Evolutionary conservation across 2,888 invertebrate species (phyloP).

Genomic region (Cacoxenus indagator): DNA sequence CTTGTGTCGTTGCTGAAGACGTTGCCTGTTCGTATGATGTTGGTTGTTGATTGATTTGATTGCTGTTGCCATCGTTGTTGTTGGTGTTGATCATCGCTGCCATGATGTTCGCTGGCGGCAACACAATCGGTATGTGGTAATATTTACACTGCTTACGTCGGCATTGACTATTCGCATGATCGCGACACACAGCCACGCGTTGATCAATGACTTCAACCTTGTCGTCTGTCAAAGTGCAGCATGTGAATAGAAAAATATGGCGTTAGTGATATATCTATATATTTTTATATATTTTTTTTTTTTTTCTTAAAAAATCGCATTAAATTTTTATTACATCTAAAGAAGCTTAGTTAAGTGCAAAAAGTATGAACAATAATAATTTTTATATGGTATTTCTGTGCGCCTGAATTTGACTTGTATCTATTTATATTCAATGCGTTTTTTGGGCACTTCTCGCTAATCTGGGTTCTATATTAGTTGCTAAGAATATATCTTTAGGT

Average conservation of each 20-base stretch:
- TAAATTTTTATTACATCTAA: neutral
- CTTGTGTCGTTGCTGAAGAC: conserved; percentile 43
- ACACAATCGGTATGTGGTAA: conserved; percentile 94
- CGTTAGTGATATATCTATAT: neutral
- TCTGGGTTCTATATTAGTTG: too few relatives aligned
- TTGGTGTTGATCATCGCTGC: conserved; percentile 73
- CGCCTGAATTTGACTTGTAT: neutral
- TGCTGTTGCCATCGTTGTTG: conserved; percentile 38
- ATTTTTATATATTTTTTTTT: neutral
- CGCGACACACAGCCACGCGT: conserved; percentile 95
- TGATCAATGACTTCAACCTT: conserved; percentile 95
- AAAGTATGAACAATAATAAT: neutral
- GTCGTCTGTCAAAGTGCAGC: conserved; percentile 78
- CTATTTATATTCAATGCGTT: neutral
- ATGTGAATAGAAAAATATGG: neutral
- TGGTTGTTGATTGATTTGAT: conserved; percentile 16
- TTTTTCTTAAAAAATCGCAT: too few relatives aligned
- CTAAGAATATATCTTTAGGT: too few relatives aligned
- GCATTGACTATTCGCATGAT: conserved; percentile 94
- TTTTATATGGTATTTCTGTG: too few relatives aligned
- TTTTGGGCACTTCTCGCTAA: too few relatives aligned
- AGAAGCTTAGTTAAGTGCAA: neutral
- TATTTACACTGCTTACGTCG: conserved; percentile 95
- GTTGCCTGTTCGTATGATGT: conserved; percentile 7
- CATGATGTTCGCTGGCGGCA: conserved; percentile 87